These are phyloP conservation scores for Poeciliopsis paucimaculata DNA, from an alignment of 2,797 vertebrate species.

Conservation along the genomic window DNA sequence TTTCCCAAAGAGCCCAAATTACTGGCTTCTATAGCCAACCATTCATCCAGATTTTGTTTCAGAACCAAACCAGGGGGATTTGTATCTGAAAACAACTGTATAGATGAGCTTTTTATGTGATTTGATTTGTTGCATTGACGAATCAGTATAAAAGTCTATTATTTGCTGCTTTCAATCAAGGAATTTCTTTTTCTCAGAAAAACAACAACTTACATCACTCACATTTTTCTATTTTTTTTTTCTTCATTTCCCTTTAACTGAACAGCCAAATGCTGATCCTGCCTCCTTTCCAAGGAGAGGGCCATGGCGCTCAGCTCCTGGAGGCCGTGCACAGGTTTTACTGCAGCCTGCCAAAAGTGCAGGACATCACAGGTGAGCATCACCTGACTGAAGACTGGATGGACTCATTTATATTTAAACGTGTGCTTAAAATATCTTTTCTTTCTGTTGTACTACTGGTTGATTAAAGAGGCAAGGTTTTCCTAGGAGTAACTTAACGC, in stretches of 20 bases:
- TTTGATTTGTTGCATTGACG: slow-evolving; percentile 66
- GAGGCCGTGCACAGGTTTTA: slow-evolving; percentile 97
- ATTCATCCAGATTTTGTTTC: slow-evolving; percentile 77
- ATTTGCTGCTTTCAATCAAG: slow-evolving; percentile 55
- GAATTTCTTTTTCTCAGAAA: slow-evolving; percentile 31
- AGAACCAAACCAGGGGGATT: slow-evolving; percentile 71
- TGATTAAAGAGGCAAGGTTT: slow-evolving; percentile 48
- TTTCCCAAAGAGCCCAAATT: slow-evolving; percentile 81
- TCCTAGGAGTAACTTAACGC: slow-evolving; percentile 34
- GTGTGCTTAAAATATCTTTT: not conserved
- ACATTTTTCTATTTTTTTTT: slow-evolving; percentile 35
- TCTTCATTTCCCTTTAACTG: slow-evolving; percentile 54
- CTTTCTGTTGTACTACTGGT: slow-evolving; percentile 38
- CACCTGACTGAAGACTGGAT: not conserved
- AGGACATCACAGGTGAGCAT: slow-evolving; percentile 94
- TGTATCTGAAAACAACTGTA: slow-evolving; percentile 78
- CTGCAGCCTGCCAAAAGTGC: slow-evolving; percentile 88
- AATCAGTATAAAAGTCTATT: slow-evolving; percentile 57
- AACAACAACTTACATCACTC: slow-evolving; percentile 21
- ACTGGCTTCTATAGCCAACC: slow-evolving; percentile 81
- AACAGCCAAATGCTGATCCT: slow-evolving; percentile 96
- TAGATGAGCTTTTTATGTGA: slow-evolving; percentile 71
- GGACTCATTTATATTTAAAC: not conserved
- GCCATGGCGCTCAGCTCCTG: slow-evolving; percentile 95
- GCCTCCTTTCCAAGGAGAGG: slow-evolving; percentile 97